These are phyloP conservation scores for Dunckerocampus dactyliophorus DNA, from an alignment of 2,113 vertebrate species.

Conservation along the genomic window DNA sequence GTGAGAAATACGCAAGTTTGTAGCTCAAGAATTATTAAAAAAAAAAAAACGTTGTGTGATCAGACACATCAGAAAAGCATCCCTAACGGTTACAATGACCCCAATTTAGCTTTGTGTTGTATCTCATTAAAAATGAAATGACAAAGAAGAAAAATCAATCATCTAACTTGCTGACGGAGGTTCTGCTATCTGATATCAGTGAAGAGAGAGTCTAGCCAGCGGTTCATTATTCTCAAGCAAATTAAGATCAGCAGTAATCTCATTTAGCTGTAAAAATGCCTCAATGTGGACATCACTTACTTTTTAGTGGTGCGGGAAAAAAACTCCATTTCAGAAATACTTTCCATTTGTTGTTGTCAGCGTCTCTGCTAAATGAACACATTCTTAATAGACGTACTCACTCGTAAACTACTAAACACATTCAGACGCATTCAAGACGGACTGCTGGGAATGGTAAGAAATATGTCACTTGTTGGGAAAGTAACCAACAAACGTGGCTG, in stretches of 20 bases:
- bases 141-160: constrained; percentile 5
- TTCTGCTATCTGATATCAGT: constrained; percentile 22
- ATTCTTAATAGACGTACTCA: not conserved
- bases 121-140: constrained; percentile 26
- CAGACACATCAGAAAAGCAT: not conserved
- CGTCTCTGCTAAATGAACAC: constrained; percentile 1
- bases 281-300: not conserved
- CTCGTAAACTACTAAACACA: no score
- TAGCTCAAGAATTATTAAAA: not conserved
- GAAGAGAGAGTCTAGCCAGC: constrained; percentile 20
- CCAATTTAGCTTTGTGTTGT: constrained; percentile 31
- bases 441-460: no score
- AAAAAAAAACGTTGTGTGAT: constrained; percentile 7
- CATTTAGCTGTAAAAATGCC: constrained; percentile 4
- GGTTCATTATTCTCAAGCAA: constrained; percentile 26
- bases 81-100: constrained; percentile 20
- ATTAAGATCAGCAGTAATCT: constrained; percentile 24
- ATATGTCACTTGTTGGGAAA: no score
- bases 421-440: no score
- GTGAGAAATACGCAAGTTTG: constrained; percentile 6
- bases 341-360: constrained; percentile 7
- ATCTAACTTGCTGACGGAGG: constrained; percentile 25
- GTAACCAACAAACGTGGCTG: no score
- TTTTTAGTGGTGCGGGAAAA: not conserved
- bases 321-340: not conserved